Evolutionary conservation across 2,888 invertebrate species (phyloP), one percentile per base, ranked within the genome.

Genomic region (Aspidiotus destructor): DNA sequence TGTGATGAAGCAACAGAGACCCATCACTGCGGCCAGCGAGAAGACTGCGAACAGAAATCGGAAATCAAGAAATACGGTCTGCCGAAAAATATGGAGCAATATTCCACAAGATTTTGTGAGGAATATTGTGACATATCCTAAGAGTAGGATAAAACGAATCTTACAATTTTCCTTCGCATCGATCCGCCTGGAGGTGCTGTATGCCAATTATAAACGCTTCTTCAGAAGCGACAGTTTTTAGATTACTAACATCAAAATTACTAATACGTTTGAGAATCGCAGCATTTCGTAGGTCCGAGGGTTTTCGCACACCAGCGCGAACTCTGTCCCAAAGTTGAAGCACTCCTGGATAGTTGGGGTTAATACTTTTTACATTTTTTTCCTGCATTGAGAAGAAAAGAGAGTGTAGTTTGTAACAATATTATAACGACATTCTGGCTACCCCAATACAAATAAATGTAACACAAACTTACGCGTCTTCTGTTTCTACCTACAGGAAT

Each of bases 11-110:
- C 16, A 63, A 63, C 16, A 71, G 44, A 16, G 70, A 64, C 48
- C 71, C 71, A 52, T 70, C 64, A 42, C 60, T 58, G 48, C 71
- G 60, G 16, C 70, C 71, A 1, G 70, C 64, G n/a, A 71, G 64
- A 17, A 71, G 41, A 41, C 71, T 71, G 53, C 17, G 60, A 68
- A 48, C 6, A 40, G n/a, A 11, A n/a, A 10, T 17, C 7, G 2
- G 15, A 58, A 58, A 58, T 10, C 6, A 58, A 58, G 28, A 28
- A 28, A 28, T 5, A 28, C 5, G 5, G 28, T 28, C 28, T 28
- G 28, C 28, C 28, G 8, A 16, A 10, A 11, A 28, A 58, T 10
- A 28, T 17, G 10, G 1, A 17, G 58, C 9, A 11, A 10, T 55
- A 17, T 16, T n/a, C 28, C 28, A 5, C 1, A 28, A 28, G 1